phyloP scores from a whole-genome alignment of 2,888 invertebrate genomes.

The Serripes groenlandicus region DNA sequence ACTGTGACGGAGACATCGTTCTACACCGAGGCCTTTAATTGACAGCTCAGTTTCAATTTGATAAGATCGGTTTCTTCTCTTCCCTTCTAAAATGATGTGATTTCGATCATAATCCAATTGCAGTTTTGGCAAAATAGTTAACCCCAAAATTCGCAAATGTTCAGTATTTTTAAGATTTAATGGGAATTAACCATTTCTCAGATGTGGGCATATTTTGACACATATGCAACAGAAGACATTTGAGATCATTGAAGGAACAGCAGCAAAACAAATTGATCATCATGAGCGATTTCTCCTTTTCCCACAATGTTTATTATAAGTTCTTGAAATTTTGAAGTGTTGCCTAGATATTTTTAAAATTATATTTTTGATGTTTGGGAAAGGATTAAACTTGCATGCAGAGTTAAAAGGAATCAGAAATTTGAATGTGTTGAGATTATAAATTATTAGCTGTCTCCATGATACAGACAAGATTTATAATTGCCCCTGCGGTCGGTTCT shows the following conservation, averaged over 20 bases:
- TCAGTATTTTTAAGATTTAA: no score
- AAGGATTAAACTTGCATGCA: not conserved
- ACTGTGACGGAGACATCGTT: not conserved
- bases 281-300: not conserved
- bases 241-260: not conserved
- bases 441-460: no score
- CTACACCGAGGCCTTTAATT: not conserved
- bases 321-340: no score
- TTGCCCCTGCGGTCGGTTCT: no score
- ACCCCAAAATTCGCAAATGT: no score
- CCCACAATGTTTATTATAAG: not conserved
- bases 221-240: not conserved
- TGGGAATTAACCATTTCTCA: not conserved
- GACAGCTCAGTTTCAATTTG: conserved; percentile 7
- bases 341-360: no score
- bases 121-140: no score
- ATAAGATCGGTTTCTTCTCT: no score
- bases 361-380: not conserved
- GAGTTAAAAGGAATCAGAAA: not conserved
- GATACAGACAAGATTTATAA: no score
- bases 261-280: not conserved
- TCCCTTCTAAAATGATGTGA: no score
- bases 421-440: not conserved
- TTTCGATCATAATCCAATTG: no score
- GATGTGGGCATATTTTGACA: not conserved